These are phyloP conservation scores for Entomyzon cyanotis DNA, from an alignment of 2,113 vertebrate genomes.

Conservation along the genomic window DNA sequence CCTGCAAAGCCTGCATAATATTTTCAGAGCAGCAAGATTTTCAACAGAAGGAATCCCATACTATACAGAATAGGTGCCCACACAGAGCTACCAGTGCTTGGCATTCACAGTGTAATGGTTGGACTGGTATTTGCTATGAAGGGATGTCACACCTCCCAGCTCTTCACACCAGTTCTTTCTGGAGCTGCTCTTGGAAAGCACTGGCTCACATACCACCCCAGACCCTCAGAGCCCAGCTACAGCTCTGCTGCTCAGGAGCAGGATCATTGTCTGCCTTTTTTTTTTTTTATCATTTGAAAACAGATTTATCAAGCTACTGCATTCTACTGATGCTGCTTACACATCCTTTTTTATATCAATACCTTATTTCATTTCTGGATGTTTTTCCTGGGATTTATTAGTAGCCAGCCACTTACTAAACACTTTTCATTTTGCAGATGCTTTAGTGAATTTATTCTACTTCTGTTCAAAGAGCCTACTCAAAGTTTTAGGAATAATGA, in stretches of 20 bases:
- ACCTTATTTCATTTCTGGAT: background rate
- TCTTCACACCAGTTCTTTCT: background rate
- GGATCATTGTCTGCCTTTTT: background rate
- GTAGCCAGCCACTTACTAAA: background rate
- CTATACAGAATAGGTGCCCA: background rate
- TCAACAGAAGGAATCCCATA: background rate
- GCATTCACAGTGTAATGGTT: background rate
- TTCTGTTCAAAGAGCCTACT: background rate
- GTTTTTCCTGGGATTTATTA: background rate
- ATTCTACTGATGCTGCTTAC: background rate
- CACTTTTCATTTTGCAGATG: background rate
- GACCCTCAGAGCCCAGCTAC: background rate
- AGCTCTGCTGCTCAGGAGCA: background rate
- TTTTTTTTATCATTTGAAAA: background rate
- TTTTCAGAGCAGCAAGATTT: background rate
- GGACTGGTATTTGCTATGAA: fast-evolving
- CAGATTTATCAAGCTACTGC: background rate
- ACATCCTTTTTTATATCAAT: background rate
- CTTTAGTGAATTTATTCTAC: constrained; percentile 2
- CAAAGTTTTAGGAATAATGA: constrained; percentile 24
- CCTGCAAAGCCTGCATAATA: background rate
- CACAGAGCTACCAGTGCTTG: background rate
- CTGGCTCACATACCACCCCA: fast-evolving
- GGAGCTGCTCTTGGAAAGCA: background rate
- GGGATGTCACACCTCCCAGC: background rate